A percentile compares a stretch with the other conserved stretches of the same genome.
Conservation (phyloP, 2,797 vertebrate genomes). For the Thaleichthys pacificus region DNA sequence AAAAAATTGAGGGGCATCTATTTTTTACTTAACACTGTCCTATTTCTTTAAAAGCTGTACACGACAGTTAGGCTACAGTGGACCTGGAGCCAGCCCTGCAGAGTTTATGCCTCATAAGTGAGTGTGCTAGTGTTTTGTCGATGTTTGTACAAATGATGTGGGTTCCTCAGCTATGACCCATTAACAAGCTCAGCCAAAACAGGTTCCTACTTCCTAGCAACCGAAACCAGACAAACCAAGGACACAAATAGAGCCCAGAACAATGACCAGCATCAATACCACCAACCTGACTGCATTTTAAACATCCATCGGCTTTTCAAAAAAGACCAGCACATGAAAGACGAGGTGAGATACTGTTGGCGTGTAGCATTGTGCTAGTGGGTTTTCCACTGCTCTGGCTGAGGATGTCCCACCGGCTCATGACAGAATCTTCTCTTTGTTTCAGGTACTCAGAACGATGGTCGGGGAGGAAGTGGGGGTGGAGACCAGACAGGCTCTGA, state of each 20-base stretch:
- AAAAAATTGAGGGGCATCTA: conserved; percentile 38
- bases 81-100: conserved; percentile 24
- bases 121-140: conserved; percentile 4
- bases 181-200: too few relatives aligned
- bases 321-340: neutral
- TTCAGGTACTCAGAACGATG: conserved; percentile 55
- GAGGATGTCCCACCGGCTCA: conserved; percentile 27
- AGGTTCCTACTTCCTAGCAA: neutral
- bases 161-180: too few relatives aligned
- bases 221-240: neutral
- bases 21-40: conserved; percentile 44
- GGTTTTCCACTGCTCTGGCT: neutral
- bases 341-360: neutral
- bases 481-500: conserved; percentile 42
- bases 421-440: conserved; percentile 68
- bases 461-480: conserved; percentile 11
- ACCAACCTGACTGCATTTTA: conserved; percentile 4
- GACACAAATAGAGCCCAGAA: neutral
- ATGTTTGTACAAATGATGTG: too few relatives aligned
- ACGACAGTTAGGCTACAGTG: conserved; percentile 31
- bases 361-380: neutral
- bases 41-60: conserved; percentile 34
- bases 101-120: conserved; percentile 18
- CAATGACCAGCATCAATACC: conserved; percentile 1
- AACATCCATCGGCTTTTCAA: neutral